Conservation (phyloP, 2,888 invertebrate species). For the Pyrgus malvae region DNA sequence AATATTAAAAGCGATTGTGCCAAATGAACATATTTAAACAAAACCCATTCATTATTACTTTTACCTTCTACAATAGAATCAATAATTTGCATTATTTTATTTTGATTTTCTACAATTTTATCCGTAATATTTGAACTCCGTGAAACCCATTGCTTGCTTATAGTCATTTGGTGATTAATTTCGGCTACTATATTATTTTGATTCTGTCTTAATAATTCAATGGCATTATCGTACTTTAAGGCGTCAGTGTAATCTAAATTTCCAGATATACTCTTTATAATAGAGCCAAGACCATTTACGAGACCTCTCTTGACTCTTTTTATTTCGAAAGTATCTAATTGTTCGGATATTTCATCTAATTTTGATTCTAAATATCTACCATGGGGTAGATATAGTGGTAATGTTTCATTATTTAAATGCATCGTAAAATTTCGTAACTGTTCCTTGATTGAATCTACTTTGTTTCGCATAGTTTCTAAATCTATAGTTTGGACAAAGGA, state of each 20-base stretch:
- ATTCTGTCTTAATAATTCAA: neutral
- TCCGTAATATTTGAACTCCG: neutral
- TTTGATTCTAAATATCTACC: neutral
- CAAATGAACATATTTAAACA: neutral
- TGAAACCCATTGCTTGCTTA: neutral
- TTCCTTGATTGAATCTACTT: neutral
- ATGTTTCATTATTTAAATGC: neutral
- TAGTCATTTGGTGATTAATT: neutral
- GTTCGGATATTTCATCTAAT: neutral
- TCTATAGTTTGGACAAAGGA: neutral
- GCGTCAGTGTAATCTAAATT: constrained; percentile 10
- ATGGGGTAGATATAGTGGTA: neutral
- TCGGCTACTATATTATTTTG: neutral
- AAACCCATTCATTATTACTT: too few species aligned
- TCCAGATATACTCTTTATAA: constrained; percentile 14
- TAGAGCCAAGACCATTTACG: constrained; percentile 8
- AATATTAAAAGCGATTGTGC: too few species aligned
- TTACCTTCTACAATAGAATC: constrained; percentile 17
- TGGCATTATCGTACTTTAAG: neutral
- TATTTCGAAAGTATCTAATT: neutral
- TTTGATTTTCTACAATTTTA: constrained; percentile 27
- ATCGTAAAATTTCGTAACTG: neutral
- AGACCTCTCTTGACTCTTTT: neutral
- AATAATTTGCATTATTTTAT: constrained; percentile 24
- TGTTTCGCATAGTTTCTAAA: neutral